Evolutionary conservation across 92 coral and sea anemone genomes (phyloP).

Genomic region (Heteractis magnifica): DNA sequence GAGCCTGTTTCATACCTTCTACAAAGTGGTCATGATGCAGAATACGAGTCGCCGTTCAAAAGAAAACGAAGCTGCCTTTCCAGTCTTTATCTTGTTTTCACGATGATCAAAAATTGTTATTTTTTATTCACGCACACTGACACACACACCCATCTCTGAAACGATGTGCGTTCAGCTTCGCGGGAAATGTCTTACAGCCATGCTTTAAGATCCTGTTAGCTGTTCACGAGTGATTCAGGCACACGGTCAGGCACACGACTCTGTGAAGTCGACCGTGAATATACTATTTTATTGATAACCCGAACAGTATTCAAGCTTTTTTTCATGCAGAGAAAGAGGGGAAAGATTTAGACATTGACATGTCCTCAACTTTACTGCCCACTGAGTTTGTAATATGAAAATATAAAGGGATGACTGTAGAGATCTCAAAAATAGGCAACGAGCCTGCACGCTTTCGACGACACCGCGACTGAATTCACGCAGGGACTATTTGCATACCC

Average conservation of each 20-base stretch:
- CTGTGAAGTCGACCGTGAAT: neutral
- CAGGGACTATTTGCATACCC: constrained; percentile 7
- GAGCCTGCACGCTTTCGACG: constrained; percentile 1
- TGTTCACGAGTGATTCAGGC: neutral
- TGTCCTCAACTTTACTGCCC: constrained; percentile 14
- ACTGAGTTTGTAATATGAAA: constrained; percentile 24
- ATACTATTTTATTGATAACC: neutral
- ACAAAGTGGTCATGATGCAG: too few species aligned
- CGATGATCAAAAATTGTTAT: too few species aligned
- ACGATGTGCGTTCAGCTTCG: too few species aligned
- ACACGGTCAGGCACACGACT: neutral
- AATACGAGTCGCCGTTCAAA: too few species aligned
- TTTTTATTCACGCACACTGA: too few species aligned
- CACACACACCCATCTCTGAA: too few species aligned
- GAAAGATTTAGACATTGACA: constrained; percentile 24
- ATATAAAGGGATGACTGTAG: constrained; percentile 17
- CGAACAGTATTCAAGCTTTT: constrained; percentile 1
- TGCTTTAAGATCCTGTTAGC: neutral
- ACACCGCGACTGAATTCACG: constrained; percentile 10
- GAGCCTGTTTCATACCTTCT: too few species aligned
- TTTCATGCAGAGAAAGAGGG: constrained; percentile 4
- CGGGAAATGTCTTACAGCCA: neutral
- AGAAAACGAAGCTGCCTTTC: too few species aligned
- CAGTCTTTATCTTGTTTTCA: too few species aligned
- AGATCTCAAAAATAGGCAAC: constrained; percentile 8